Base-by-base conservation (phyloP, 1,140 invertebrate species). In the Anagrus nilaparvatae region DNA sequence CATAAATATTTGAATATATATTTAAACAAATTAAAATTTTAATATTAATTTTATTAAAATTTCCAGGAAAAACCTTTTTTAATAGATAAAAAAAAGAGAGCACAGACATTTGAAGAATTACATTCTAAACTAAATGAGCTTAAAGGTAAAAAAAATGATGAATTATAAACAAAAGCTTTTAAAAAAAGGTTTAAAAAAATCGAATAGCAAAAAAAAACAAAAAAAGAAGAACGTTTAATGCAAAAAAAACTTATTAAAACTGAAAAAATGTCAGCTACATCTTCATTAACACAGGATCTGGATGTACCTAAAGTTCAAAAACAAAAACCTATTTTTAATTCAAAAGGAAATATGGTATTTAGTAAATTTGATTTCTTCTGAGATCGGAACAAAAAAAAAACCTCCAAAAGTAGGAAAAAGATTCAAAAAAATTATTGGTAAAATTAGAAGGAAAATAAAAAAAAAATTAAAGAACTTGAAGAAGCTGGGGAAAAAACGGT, bases 321-420 rank as follows among this genome's bases (percentile, higher is more conserved):
- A 58, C 52, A 65, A 25, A 83, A 84, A 60, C 80, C 79, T 25
- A 70, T 85, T 20, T 84, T 79, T 49, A 85, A 86, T 58, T 81
- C 74, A 44, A 78, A 84, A 48, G 82, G 80, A 9, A 83, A 84
- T 67, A 75, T 88, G 61, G 82, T 87, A 8, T 88, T 84, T 58
- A 85, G 81, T 36, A 87, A 86, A 65, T 85, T 88, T 72, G 83
- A 87, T 52, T 87, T 87, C 61, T 72, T 74, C 77, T 19, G 74
- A 78, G 43, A 63, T 75, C 35, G 71, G 70, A 0, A 67, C 68
- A n/a, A 72, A 71, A 25, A 68, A 70, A 43, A 70, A 63, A 51
- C 48, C 53, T 39, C 60, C 60, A 16, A 80, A 79, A 63, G 58
- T 58, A 47, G 67, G 75, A 53, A 77, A 72, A 50, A 73, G 81